Base-by-base conservation (phyloP, 2,888 invertebrate genomes). In the Microchrysa polita region DNA sequence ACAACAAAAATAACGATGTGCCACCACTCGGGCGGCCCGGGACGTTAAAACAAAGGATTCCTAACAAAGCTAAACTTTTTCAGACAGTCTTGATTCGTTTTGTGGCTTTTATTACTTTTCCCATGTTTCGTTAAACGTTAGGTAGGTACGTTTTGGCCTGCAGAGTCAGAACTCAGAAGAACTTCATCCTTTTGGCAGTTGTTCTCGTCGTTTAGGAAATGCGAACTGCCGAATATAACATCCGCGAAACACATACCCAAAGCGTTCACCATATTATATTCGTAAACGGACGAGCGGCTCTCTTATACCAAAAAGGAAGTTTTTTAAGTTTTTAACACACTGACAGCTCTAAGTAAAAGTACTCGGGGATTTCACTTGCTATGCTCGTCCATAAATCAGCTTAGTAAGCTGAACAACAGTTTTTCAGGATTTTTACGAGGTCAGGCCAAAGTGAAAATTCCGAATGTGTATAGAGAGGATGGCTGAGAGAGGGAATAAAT, bases 371-470 rank as follows among this genome's bases (percentile, higher is more conserved):
- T 40, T 61, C 61, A 61, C 61, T 61, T 34, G 61, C 27, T 34
- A n/a, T n/a, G 22, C 18, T 61, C 27, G 40, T 22, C 9, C 61
- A 61, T 61, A 61, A 61, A 61, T 61, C 61, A 61, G 23, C 40
- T 61, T 18, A 40, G 61, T 40, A 61, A 61, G 61, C 61, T 61
- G 61, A 61, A 61, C 61, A 61, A 61, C 61, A 40, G 40, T 61
- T 61, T 61, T 61, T 61, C 22, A 61, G 61, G 61, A 61, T 61
- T 61, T 61, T 61, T 61, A 61, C 40, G 61, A 61, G 61, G 61
- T 61, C 40, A 42, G 61, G 16, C 40, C 23, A n/a, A 61, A 34
- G 61, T 61, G 10, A 60, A 60, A 61, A 7, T 61, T 61, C 48
- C 12, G 23, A 34, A 22, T 9, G n/a, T n/a, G n/a, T n/a, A n/a